Evolutionary conservation across 2,888 invertebrate genomes (phyloP), one percentile per base, ranked within the genome.

Genomic region (Congeria kusceri): DNA sequence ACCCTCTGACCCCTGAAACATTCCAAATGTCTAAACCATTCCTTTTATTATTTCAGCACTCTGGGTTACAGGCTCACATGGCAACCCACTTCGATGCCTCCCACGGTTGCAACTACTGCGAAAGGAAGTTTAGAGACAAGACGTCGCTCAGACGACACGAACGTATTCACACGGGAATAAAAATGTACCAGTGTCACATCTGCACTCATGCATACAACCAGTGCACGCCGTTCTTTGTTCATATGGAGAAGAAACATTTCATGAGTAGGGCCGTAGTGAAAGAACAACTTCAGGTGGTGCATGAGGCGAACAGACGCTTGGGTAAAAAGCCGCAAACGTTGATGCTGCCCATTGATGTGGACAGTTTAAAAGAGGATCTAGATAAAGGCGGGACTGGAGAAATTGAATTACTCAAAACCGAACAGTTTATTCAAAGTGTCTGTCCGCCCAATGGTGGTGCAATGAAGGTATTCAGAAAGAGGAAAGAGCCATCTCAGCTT

Each of bases 11-110:
- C n/a, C n/a, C n/a, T n/a, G n/a, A n/a, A n/a, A n/a, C n/a, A n/a
- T n/a, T n/a, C n/a, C n/a, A n/a, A n/a, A n/a, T n/a, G n/a, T n/a
- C n/a, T 39, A 3, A 39, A 9, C 39, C 1, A 15, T 39, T 39
- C 15, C 39, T 39, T 39, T 11, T 39, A 39, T 15, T 13, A 39
- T 39, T 39, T 39, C 11, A 83, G 56, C 68, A 71, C 9, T 83
- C 83, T 7, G 77, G 83, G 59, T 59, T 78, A 1, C 70, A 73
- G 15, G 67, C 79, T 25, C 83, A 83, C 29, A 56, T 59, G 61
- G 83, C 83, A 3, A 83, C 83, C 1, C 83, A 83, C 47, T 83
- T 63, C 64, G 83, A 79, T 46, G 83, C 83, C 15, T 70, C 69
- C n/a, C 39, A 79, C 57, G 73, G 71, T 18, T 83, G 83, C 53